Base-by-base conservation (phyloP, 2,888 invertebrate species). In the Empis livida region DNA sequence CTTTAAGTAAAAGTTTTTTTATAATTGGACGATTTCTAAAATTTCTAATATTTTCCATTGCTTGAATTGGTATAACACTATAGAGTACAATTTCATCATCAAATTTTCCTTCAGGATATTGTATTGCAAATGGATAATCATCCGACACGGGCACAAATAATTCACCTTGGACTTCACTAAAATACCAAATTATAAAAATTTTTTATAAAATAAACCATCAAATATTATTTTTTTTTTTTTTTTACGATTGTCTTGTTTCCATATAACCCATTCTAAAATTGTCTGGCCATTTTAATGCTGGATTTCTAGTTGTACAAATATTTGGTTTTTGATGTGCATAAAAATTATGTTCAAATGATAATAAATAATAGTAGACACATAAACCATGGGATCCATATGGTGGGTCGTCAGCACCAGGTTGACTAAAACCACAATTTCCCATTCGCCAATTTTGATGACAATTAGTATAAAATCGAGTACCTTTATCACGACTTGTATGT, bases 381-480 rank as follows among this genome's bases (percentile, higher is more conserved):
- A 68, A 47, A 2, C 67, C 67, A 49, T 68, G 67, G 6, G 56
- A 57, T 14, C 56, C 53, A 44, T 59, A 59, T 4, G 56, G 56
- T 47, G 65, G 65, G 48, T 61, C 59, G 14, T 56, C 55, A 14
- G 62, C 59, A 5, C 61, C 67, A 1, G 62, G 60, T 46, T 67
- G 67, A 9, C 53, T 59, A 6, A 60, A 55, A 2, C 68, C 67
- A 50, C 67, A 68, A 40, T 58, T 59, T 5, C 68, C 67, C 37
- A 68, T 49, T 45, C 64, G 59, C 46, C 68, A 63, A 48, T 68
- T 63, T 47, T 65, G 61, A 53, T 68, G 64, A 45, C 67, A 68
- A 30, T 49, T 49, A 15, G 60, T 60, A 40, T 61, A 57, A 17
- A 60, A 54, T 2, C 61, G 55, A 2, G 68, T 64, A 16, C 67